phyloP scores from a whole-genome alignment of 2,888 invertebrate species.

The Frankliniella intonsa region DNA sequence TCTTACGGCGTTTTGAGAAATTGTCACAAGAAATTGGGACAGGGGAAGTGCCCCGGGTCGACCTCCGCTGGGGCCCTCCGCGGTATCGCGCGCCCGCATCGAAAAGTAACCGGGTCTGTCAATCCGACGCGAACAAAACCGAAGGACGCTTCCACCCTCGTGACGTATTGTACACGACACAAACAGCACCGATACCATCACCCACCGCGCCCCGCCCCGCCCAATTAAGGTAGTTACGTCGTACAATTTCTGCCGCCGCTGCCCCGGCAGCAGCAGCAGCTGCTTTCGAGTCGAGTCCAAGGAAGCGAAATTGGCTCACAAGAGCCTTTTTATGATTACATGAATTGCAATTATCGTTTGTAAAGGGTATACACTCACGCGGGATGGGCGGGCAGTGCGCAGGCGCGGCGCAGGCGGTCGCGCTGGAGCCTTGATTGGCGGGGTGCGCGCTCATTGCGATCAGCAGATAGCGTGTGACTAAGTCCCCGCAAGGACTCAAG shows the following conservation, averaged over 20 bases:
- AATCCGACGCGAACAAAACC: no score
- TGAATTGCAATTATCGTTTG: constrained; percentile 20
- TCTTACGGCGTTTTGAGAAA: no score
- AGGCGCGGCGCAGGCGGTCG: not conserved
- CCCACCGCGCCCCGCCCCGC: not conserved
- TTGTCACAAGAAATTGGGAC: no score
- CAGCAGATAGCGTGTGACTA: not conserved
- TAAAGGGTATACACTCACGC: not conserved
- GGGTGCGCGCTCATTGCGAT: no score
- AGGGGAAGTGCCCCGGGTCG: no score
- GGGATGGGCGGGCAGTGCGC: not conserved
- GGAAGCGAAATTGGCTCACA: constrained; percentile 15
- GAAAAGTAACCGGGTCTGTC: no score
- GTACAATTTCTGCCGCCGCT: not conserved
- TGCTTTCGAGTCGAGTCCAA: not conserved
- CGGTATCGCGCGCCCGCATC: no score
- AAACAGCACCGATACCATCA: not conserved
- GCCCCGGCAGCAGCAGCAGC: no score
- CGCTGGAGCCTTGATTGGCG: not conserved
- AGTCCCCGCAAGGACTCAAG: no score
- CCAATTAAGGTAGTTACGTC: constrained; percentile 20
- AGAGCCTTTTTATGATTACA: constrained; percentile 17
- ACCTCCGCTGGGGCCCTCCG: no score
- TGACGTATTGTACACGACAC: no score
- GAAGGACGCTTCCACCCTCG: no score